Percentiles rank a stretch among this genome's conserved stretches.
Conservation (phyloP, 2,888 invertebrate species). For the Drosophila yooni region DNA sequence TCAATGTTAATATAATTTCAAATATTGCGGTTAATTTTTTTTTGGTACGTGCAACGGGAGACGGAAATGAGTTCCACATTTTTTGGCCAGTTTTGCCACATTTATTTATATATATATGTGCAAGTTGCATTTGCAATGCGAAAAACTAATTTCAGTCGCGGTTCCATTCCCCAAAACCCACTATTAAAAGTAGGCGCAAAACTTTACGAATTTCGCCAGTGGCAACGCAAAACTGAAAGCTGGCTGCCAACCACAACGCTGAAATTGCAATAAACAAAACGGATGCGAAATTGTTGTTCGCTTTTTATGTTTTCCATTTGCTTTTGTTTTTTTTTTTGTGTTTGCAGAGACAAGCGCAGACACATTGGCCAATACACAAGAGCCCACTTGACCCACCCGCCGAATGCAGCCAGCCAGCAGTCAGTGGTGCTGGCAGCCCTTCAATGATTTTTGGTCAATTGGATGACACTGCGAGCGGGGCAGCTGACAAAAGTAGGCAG, state of each 20-base stretch:
- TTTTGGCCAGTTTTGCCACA: slow-evolving; percentile 31
- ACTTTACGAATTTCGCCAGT: slow-evolving; percentile 69
- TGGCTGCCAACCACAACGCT: slow-evolving; percentile 29
- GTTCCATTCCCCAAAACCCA: slow-evolving; percentile 7
- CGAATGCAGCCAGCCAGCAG: not conserved
- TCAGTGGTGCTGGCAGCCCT: slow-evolving; percentile 21
- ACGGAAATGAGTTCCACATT: slow-evolving; percentile 62
- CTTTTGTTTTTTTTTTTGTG: not conserved
- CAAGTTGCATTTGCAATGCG: slow-evolving; percentile 43
- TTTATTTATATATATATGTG: slow-evolving; percentile 28
- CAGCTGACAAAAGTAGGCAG: slow-evolving; percentile 21
- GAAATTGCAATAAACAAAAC: slow-evolving; percentile 70
- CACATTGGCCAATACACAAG: slow-evolving; percentile 53
- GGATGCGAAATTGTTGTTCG: slow-evolving; percentile 57
- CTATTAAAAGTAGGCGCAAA: slow-evolving; percentile 38
- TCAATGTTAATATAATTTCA: slow-evolving; percentile 74
- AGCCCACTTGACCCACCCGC: slow-evolving; percentile 39
- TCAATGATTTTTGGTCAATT: slow-evolving; percentile 65
- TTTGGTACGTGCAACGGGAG: slow-evolving; percentile 31
- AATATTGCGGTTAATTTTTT: slow-evolving; percentile 75
- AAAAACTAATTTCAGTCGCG: slow-evolving; percentile 61
- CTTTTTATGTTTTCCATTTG: slow-evolving; percentile 23
- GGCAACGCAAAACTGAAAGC: slow-evolving; percentile 33
- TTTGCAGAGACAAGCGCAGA: slow-evolving; percentile 28
- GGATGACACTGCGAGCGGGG: slow-evolving; percentile 48